phyloP scores from a whole-genome alignment of 1,140 invertebrate genomes.

The Leguminivora glycinivorella region DNA sequence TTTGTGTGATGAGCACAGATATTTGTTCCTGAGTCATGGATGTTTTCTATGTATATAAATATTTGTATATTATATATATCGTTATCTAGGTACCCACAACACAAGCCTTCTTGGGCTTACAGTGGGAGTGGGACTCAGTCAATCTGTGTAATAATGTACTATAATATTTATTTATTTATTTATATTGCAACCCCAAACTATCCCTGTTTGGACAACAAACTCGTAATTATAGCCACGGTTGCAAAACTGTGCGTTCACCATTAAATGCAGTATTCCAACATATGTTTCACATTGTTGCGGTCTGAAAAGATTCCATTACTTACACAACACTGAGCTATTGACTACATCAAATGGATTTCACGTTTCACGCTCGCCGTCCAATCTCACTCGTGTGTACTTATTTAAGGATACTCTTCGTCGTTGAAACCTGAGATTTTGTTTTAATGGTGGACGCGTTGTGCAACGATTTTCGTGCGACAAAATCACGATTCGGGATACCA shows the following conservation, averaged over 20 bases:
- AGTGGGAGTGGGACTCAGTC: too few relatives aligned
- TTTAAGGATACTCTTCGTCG: neutral
- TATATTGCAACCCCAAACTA: neutral
- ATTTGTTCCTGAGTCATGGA: too few relatives aligned
- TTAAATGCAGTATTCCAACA: neutral
- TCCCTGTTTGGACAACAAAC: neutral
- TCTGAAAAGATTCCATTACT: conserved; percentile 29
- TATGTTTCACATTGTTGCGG: conserved; percentile 17
- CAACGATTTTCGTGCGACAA: neutral
- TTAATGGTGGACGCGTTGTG: neutral
- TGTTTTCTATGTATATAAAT: too few relatives aligned
- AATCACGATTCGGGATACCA: neutral
- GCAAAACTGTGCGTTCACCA: neutral
- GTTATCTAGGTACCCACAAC: too few relatives aligned
- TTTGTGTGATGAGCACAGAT: too few relatives aligned
- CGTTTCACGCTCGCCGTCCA: neutral
- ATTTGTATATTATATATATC: too few relatives aligned
- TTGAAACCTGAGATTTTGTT: neutral
- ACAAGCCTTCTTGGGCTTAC: too few relatives aligned
- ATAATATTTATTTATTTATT: too few relatives aligned
- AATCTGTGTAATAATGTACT: too few relatives aligned
- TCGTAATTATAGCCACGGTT: neutral
- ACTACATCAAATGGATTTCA: conserved; percentile 7
- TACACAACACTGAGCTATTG: conserved; percentile 24
- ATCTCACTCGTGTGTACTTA: neutral